Conservation (phyloP, 2,888 invertebrate genomes). For the Cryptocephalus primarius region DNA sequence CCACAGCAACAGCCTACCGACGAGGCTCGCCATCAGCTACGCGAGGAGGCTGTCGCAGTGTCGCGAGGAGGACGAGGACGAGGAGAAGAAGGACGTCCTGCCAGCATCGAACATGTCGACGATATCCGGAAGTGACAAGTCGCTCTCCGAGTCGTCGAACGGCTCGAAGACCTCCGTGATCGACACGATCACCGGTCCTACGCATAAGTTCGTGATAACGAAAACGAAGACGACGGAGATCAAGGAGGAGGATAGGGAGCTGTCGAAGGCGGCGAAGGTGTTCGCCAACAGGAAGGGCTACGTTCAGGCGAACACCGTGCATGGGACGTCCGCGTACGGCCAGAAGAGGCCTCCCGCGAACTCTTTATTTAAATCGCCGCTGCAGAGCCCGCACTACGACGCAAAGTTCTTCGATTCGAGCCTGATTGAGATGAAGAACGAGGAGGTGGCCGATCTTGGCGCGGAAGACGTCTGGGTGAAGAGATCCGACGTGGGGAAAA, state of each 20-base stretch:
- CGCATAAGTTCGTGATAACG: conserved; percentile 45
- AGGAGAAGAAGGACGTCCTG: conserved; percentile 33
- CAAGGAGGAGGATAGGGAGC: conserved; percentile 38
- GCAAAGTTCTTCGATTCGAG: conserved; percentile 74
- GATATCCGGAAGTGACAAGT: conserved; percentile 36
- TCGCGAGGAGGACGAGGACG: conserved; percentile 75
- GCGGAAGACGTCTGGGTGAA: conserved; percentile 63
- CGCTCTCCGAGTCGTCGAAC: conserved; percentile 31
- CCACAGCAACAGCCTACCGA: conserved; percentile 59
- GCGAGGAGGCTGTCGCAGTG: conserved; percentile 68
- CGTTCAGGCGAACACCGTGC: conserved; percentile 54
- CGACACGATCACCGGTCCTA: conserved; percentile 37
- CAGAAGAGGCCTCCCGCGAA: conserved; percentile 48
- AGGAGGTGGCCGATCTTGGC: conserved; percentile 49
- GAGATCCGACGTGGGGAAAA: conserved; percentile 37
- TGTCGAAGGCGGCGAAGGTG: conserved; percentile 38
- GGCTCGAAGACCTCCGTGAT: conserved; percentile 36
- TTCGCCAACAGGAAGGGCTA: conserved; percentile 40
- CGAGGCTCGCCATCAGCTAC: conserved; percentile 44
- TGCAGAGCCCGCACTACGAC: conserved; percentile 58
- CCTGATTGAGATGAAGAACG: conserved; percentile 68
- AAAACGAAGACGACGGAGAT: conserved; percentile 32
- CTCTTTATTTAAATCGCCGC: conserved; percentile 46
- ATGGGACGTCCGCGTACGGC: conserved; percentile 44
- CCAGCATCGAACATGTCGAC: conserved; percentile 29